Evolutionary conservation across 2,113 vertebrate species (phyloP).

Genomic region (Carlito syrichta): DNA sequence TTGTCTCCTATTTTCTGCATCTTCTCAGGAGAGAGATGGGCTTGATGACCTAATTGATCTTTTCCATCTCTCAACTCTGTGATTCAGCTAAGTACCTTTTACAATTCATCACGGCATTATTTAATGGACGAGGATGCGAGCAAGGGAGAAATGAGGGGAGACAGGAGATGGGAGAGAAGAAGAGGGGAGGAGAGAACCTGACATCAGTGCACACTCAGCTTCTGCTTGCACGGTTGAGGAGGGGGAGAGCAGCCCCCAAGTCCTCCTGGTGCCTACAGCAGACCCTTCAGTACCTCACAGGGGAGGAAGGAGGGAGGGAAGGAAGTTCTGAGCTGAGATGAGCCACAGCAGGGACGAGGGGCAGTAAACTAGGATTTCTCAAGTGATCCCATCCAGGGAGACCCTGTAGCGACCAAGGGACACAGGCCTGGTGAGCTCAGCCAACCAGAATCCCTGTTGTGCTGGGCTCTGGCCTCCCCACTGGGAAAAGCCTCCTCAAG

Average conservation of each 20-base stretch:
- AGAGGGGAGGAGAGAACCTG: not conserved
- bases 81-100: conserved; percentile 70
- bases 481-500: not conserved
- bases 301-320: not conserved
- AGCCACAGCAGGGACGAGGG: not conserved
- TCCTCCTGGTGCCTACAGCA: not conserved
- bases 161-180: not conserved
- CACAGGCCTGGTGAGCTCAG: not conserved
- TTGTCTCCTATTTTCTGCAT: conserved; percentile 63
- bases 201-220: not conserved
- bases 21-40: conserved; percentile 54
- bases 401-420: too few species aligned
- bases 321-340: not conserved
- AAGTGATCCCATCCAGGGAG: not conserved
- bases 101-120: conserved; percentile 47
- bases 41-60: conserved; percentile 57
- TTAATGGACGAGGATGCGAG: not conserved
- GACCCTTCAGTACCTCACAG: not conserved
- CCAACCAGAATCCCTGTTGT: not conserved
- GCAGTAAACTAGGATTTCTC: not conserved
- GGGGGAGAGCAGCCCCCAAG: not conserved
- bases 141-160: not conserved
- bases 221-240: rapidly evolving
- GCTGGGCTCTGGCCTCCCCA: not conserved
- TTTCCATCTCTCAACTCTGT: conserved; percentile 55